Base-by-base conservation (phyloP, 2,113 vertebrate genomes). In the Zosterops lateralis region DNA sequence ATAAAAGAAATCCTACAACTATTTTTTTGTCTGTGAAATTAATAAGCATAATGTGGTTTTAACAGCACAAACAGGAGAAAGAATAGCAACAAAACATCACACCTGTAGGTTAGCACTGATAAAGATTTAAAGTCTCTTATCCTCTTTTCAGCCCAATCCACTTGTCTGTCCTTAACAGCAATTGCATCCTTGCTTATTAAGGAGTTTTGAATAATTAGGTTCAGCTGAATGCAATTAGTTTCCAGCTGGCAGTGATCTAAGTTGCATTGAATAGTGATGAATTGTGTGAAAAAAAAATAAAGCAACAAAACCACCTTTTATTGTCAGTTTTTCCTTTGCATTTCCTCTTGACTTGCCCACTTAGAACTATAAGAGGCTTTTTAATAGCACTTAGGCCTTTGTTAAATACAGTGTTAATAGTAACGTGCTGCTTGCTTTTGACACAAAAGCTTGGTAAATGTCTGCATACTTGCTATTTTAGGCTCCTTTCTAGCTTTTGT, bases 211-310 rank as follows among this genome's bases (percentile, higher is more conserved):
- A 83, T 82, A 96, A 91, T 87, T 75, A 91, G 25, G 22, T 86
- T 87, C 83, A 96, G 77, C 76, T 93, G 91, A 94, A 91, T 29
- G 32, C 58, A 92, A 93, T 93, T 94, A 87, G 66, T 57, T 77
- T 84, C 91, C 86, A 94, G 90, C 85, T 95, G 92, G 75, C 32
- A 91, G 17, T 67, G 20, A 42, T 58, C 73, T 70, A 61, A 68
- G 36, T 79, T 67, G 22, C 16, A 71, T 2, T 82, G 77, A 94
- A 82, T 70, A 87, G 53, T 42, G 25, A 40, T 45, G 14, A 92
- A 78, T 75, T 88, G 24, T 24, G 21, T 28, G 21, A 38, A 1
- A 32, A 56, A 58, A 61, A 34, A 7, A 38, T 7, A 62, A 19
- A 26, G 12, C 8, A 58, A 82, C 9, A 50, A 34, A 65, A 13